Evolutionary conservation across 2,888 invertebrate genomes (phyloP).

Genomic region (Hydrotaea cyrtoneurina): DNA sequence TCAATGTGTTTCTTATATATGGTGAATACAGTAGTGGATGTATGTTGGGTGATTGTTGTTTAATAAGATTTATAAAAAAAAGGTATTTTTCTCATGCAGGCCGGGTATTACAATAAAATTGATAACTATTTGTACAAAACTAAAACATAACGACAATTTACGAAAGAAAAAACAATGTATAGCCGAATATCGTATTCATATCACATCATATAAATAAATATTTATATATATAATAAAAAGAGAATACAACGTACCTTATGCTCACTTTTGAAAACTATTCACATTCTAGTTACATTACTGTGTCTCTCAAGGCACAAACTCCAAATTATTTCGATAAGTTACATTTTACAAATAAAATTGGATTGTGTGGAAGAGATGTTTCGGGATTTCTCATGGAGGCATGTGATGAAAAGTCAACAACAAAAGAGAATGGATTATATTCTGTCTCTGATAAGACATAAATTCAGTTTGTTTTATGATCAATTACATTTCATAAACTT

Average conservation of each 20-base stretch:
- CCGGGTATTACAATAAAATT: background rate
- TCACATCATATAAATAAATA: background rate
- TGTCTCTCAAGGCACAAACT: constrained; percentile 9
- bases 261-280: constrained; percentile 74
- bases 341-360: background rate
- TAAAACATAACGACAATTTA: constrained; percentile 1
- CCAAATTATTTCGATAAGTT: background rate
- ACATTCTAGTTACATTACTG: constrained; percentile 15
- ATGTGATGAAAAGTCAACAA: background rate
- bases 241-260: constrained; percentile 80
- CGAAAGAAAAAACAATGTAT: constrained; percentile 3
- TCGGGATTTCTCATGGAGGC: background rate
- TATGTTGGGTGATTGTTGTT: background rate
- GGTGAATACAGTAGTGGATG: background rate
- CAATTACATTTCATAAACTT: background rate
- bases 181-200: constrained; percentile 16
- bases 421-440: too few relatives aligned
- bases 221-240: constrained; percentile 9
- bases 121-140: background rate
- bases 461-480: background rate
- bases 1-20: background rate
- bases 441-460: too few relatives aligned
- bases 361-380: background rate
- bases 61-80: background rate
- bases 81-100: background rate